Evolutionary conservation across 2,797 vertebrate species (phyloP), one percentile per base, ranked within the genome.

Genomic region (Buceros bicornis): DNA sequence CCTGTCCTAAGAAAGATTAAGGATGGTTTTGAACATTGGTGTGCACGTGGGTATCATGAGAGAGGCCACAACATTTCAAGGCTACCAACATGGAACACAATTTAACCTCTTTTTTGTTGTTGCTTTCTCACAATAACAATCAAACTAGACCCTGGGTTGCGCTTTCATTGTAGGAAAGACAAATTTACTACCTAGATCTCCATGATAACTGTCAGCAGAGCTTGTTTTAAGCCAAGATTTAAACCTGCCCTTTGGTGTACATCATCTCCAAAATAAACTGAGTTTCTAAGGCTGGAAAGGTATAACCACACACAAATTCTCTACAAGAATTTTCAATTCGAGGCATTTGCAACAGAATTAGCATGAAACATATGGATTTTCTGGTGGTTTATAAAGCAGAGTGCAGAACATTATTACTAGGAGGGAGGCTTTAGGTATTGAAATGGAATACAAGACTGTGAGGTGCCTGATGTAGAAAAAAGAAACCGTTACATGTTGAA

Each of bases 301-400:
- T 89, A 62, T 6, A 72, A 26, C 51, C 26, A 43, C 43, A 56
- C 28, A 73, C 14, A 67, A 28, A 25, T 95, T 90, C 83, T 93
- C 76, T 62, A 26, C 86, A 57, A 69, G 54, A 28, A 48, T 89
- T 43, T 84, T 87, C 6, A 66, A 6, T 93, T 90, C 50, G 87
- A 58, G 56, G 58, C 71, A 66, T 77, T 84, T 94, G 61, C 56
- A 57, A 72, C 48, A 66, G 80, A 96, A 82, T 82, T 90, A 90
- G 69, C 33, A 40, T n/a, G 35, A 84, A 89, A 82, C 21, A 3
- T 37, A 26, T 0, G 13, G 81, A 60, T 92, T 95, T 94, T 82
- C 60, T 92, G 73, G 66, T 71, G 40, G 35, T 82, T 90, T 95
- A 82, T 19, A 94, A 91, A 87, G 66, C 65, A 76, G 74, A 82